Base-by-base conservation (phyloP, 1,140 invertebrate species). In the Drosophila setifemur region DNA sequence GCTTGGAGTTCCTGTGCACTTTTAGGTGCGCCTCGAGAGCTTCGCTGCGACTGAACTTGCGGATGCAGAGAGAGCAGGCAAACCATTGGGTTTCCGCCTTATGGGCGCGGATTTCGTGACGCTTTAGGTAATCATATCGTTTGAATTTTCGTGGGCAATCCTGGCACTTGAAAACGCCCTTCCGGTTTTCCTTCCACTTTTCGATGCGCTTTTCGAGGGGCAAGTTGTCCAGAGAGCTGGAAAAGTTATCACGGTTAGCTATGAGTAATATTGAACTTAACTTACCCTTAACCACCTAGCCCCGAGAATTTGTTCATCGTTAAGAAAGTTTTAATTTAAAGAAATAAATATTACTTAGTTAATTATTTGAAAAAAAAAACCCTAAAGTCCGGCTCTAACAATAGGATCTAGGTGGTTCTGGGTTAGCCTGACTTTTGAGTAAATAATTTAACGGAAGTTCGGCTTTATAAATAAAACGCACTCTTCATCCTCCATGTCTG, bases 401-500 rank as follows among this genome's bases (percentile, higher is more conserved):
- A n/a, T n/a, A n/a, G n/a, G n/a, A n/a, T n/a, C n/a, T n/a, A n/a
- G n/a, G n/a, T n/a, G n/a, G n/a, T n/a, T n/a, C n/a, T n/a, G n/a
- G n/a, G n/a, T n/a, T n/a, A n/a, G n/a, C n/a, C n/a, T n/a, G n/a
- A n/a, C n/a, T n/a, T n/a, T n/a, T n/a, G n/a, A n/a, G n/a, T n/a
- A n/a, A n/a, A n/a, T n/a, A n/a, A n/a, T n/a, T n/a, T n/a, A n/a
- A n/a, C n/a, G n/a, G n/a, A n/a, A n/a, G n/a, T n/a, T n/a, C n/a
- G n/a, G n/a, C n/a, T n/a, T n/a, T 11, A 31, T 2, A 11, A 0
- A 31, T 28, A 0, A 4, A 0, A 54, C 79, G 14, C 49, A 86
- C 81, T 85, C 81, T 4, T 86, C 79, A 5, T 86, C 81, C 2
- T 86, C 75, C n/a, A 54, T 26, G 6, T 81, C 67, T 23, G 81